Conservation (phyloP, 1,140 invertebrate species). For the Drosophila navojoa region DNA sequence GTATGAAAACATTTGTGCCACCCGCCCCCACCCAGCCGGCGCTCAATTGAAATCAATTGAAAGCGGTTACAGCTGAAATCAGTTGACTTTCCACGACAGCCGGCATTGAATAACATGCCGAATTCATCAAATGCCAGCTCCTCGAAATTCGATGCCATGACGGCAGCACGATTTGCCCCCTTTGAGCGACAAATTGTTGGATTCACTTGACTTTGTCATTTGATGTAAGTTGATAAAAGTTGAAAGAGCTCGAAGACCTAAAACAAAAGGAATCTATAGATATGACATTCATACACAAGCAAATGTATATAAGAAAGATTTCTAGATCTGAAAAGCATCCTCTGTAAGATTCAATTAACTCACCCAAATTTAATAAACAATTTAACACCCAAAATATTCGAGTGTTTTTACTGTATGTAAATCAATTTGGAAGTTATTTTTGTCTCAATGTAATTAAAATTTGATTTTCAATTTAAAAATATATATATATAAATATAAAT, state of each 20-base stretch:
- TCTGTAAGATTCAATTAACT: not conserved
- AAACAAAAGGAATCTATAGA: not conserved
- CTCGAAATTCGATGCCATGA: slow-evolving; percentile 52
- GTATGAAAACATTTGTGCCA: slow-evolving; percentile 23
- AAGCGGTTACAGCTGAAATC: slow-evolving; percentile 64
- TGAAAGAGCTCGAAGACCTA: not conserved
- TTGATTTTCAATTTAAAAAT: too few relatives aligned
- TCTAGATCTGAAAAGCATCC: too few relatives aligned
- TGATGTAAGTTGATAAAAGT: not conserved
- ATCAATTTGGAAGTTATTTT: too few relatives aligned
- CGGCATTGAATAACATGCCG: slow-evolving; percentile 58
- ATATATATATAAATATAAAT: too few relatives aligned
- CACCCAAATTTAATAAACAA: slow-evolving; percentile 4
- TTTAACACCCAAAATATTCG: not conserved
- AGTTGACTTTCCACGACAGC: slow-evolving; percentile 36
- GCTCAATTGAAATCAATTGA: slow-evolving; percentile 72
- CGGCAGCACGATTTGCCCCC: slow-evolving; percentile 5
- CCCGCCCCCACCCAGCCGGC: not conserved
- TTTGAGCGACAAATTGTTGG: too few relatives aligned
- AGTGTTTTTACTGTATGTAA: too few relatives aligned
- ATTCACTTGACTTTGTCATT: not conserved
- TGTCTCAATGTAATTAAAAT: too few relatives aligned
- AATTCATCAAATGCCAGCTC: slow-evolving; percentile 63
- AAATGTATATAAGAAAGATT: too few relatives aligned
- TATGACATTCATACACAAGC: too few relatives aligned